These are phyloP conservation scores for Galeopterus variegatus DNA, from an alignment of 2,113 vertebrate species.

Conservation along the genomic window DNA sequence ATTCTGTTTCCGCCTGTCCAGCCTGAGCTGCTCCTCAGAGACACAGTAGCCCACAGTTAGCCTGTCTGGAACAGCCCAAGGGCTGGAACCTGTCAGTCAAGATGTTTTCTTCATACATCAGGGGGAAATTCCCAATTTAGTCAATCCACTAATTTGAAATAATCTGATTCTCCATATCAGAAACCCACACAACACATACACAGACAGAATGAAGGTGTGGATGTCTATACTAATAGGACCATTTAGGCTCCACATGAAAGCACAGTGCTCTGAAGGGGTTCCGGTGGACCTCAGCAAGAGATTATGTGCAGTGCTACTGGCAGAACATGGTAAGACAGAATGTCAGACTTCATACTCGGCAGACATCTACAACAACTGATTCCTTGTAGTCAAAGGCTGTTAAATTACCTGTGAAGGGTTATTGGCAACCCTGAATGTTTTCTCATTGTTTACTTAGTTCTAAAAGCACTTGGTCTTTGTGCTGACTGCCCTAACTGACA, in stretches of 20 bases:
- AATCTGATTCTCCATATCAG: neutral
- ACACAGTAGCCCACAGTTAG: neutral
- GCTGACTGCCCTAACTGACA: slow-evolving; percentile 89
- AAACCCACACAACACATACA: neutral
- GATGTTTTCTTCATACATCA: neutral
- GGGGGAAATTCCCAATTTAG: slow-evolving; percentile 34
- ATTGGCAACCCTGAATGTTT: slow-evolving; percentile 89
- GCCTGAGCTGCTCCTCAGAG: neutral
- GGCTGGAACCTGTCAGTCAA: neutral
- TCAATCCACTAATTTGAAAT: slow-evolving; percentile 67
- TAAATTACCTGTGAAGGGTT: slow-evolving; percentile 90
- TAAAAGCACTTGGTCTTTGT: slow-evolving; percentile 89
- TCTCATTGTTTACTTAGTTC: slow-evolving; percentile 91
- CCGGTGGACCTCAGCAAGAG: slow-evolving; percentile 75
- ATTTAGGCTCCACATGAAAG: slow-evolving; percentile 59
- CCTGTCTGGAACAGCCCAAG: slow-evolving; percentile 32
- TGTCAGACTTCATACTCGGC: slow-evolving; percentile 89
- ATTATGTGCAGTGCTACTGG: slow-evolving; percentile 77
- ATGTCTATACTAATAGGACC: slow-evolving; percentile 77
- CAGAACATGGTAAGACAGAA: slow-evolving; percentile 87
- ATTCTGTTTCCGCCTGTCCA: neutral
- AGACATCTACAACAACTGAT: slow-evolving; percentile 88
- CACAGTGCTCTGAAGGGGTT: slow-evolving; percentile 70
- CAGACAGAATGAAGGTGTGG: slow-evolving; percentile 81
- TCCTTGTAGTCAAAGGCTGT: slow-evolving; percentile 89